A percentile compares a stretch with the other conserved stretches of the same genome.
phyloP scores from a whole-genome alignment of 1,140 invertebrate genomes.

The Leptinotarsa defecta region DNA sequence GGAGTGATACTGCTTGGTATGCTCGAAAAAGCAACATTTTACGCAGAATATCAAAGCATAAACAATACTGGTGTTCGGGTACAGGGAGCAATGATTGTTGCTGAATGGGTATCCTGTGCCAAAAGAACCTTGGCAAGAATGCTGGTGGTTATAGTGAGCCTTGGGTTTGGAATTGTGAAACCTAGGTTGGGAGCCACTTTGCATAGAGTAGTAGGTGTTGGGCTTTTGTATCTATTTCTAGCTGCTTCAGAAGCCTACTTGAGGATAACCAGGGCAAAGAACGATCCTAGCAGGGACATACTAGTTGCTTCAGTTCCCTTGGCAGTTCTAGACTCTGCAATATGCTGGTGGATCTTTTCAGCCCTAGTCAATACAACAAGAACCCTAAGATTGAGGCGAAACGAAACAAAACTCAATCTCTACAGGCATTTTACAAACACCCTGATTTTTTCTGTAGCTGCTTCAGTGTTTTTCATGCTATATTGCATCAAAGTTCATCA shows the following conservation, averaged over 20 bases:
- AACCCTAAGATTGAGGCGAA: constrained; percentile 81
- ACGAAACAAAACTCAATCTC: constrained; percentile 85
- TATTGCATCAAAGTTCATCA: constrained; percentile 78
- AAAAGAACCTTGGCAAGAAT: constrained; percentile 90
- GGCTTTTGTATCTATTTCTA: constrained; percentile 79
- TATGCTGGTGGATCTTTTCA: constrained; percentile 86
- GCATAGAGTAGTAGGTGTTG: constrained; percentile 83
- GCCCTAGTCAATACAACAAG: constrained; percentile 88
- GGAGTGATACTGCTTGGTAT: constrained; percentile 86
- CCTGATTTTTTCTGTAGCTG: constrained; percentile 84
- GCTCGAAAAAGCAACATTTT: constrained; percentile 86
- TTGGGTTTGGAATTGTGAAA: constrained; percentile 95
- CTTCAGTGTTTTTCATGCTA: constrained; percentile 89
- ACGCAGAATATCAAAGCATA: constrained; percentile 84
- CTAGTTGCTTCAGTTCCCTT: constrained; percentile 76
- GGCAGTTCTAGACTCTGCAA: constrained; percentile 72
- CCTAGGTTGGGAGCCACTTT: constrained; percentile 84
- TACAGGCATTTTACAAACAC: constrained; percentile 94
- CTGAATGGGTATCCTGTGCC: constrained; percentile 86
- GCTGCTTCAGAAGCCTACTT: constrained; percentile 83
- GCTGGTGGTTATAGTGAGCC: constrained; percentile 90
- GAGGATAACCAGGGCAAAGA: constrained; percentile 71
- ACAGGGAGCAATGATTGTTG: constrained; percentile 72
- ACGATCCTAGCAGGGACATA: constrained; percentile 67
- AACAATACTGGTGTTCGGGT: constrained; percentile 75